phyloP scores from a whole-genome alignment of 1,140 invertebrate genomes.

The Pseudomyrmex pallidus region DNA sequence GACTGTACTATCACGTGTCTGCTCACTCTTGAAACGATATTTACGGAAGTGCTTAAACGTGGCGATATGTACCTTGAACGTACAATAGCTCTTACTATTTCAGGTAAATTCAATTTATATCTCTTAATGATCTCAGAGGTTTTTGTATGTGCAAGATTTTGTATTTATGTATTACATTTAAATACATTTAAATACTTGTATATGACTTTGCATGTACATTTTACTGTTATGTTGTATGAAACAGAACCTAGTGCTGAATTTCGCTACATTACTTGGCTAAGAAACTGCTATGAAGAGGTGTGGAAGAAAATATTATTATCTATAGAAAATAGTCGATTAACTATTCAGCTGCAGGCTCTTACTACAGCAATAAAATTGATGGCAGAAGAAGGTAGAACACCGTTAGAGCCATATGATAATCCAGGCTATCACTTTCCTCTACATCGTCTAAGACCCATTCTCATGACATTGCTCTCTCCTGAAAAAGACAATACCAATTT shows the following conservation, averaged over 20 bases:
- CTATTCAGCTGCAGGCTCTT: constrained; percentile 87
- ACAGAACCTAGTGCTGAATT: constrained; percentile 86
- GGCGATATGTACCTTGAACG: constrained; percentile 86
- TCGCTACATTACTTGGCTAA: constrained; percentile 87
- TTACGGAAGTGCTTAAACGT: constrained; percentile 88
- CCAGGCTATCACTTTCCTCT: constrained; percentile 87
- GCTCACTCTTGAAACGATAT: constrained; percentile 89
- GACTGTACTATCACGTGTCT: constrained; percentile 85
- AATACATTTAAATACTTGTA: neutral
- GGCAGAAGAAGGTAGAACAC: constrained; percentile 87
- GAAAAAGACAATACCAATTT: constrained; percentile 84
- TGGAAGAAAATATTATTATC: constrained; percentile 85
- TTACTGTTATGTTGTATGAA: constrained; percentile 59
- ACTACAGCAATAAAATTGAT: constrained; percentile 89
- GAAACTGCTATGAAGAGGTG: constrained; percentile 87
- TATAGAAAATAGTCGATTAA: constrained; percentile 84
- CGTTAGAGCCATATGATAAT: constrained; percentile 84
- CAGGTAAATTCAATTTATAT: constrained; percentile 69
- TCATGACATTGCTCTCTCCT: constrained; percentile 86
- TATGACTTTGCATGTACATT: constrained; percentile 6
- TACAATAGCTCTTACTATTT: constrained; percentile 77
- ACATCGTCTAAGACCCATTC: constrained; percentile 87
- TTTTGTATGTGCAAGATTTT: neutral
- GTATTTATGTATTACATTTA: neutral
- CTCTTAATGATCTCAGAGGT: neutral